Conservation (phyloP, 2,797 vertebrate species). For the Chloroceryle amazona region DNA sequence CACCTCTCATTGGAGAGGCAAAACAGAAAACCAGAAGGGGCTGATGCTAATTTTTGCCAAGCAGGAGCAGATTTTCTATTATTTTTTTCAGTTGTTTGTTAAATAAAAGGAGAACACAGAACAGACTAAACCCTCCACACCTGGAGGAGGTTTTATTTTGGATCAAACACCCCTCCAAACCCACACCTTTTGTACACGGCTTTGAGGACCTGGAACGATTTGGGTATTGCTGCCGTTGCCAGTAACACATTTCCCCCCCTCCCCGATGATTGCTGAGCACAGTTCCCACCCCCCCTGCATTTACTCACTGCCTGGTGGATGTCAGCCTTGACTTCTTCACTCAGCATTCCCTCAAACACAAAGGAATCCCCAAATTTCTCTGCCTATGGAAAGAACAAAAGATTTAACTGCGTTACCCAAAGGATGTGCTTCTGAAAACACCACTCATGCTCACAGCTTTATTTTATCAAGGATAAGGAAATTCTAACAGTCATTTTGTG, state of each 20-base stretch:
- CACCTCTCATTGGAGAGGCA: neutral
- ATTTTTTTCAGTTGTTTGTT: neutral
- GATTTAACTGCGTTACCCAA: neutral
- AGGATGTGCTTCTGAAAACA: neutral
- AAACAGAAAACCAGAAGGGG: neutral
- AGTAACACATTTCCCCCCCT: neutral
- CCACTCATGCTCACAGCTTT: neutral
- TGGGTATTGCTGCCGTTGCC: no score
- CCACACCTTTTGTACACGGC: neutral
- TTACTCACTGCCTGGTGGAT: constrained; percentile 85
- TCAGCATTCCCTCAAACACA: constrained; percentile 95
- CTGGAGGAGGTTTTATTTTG: neutral
- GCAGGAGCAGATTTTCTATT: neutral
- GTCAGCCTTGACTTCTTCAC: constrained; percentile 82
- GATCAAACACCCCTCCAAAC: neutral
- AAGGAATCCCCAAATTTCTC: constrained; percentile 97
- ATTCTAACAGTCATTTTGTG: neutral
- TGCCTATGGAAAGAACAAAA: constrained; percentile 81
- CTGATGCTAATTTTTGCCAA: neutral
- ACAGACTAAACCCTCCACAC: neutral
- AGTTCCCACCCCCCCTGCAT: neutral
- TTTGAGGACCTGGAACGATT: neutral
- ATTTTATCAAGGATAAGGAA: neutral
- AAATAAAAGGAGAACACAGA: neutral
- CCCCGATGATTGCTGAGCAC: neutral